phyloP scores from a whole-genome alignment of 2,888 invertebrate genomes.

The Anaspis maculata region DNA sequence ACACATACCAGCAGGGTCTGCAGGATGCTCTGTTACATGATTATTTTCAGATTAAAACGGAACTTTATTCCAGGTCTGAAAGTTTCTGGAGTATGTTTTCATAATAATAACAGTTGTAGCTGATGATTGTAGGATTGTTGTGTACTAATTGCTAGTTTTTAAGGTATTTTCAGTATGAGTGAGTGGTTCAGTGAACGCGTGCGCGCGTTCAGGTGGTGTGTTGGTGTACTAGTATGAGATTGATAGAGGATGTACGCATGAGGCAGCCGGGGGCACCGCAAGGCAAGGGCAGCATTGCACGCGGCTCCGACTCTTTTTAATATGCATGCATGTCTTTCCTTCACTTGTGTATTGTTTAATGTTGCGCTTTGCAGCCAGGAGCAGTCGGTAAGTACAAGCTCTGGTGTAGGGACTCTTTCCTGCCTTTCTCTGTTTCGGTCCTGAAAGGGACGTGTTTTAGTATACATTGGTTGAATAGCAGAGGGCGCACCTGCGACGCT shows the following conservation, averaged over 20 bases:
- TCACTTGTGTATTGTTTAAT: constrained; percentile 25
- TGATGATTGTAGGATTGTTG: too few species aligned
- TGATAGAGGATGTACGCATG: constrained; percentile 14
- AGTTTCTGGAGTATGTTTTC: constrained; percentile 16
- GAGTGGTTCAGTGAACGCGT: too few species aligned
- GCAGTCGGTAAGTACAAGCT: constrained; percentile 38
- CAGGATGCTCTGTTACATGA: too few species aligned
- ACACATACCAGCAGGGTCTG: too few species aligned
- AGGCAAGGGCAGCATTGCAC: constrained; percentile 38
- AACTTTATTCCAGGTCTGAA: constrained; percentile 26
- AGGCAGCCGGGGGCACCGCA: constrained; percentile 36
- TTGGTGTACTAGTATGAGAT: constrained; percentile 7
- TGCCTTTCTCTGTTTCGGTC: too few species aligned
- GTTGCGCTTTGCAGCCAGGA: constrained; percentile 36
- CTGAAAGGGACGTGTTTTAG: too few species aligned
- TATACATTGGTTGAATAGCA: too few species aligned
- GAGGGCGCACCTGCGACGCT: constrained; percentile 9
- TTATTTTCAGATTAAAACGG: constrained; percentile 2
- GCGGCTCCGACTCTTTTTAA: constrained; percentile 35
- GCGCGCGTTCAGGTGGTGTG: too few species aligned
- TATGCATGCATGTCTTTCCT: constrained; percentile 29
- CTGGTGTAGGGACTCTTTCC: constrained; percentile 24
- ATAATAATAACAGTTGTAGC: constrained; percentile 2
- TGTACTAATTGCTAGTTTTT: too few species aligned
- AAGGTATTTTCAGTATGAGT: too few species aligned